These are phyloP conservation scores for Cheilosia variabilis DNA, from an alignment of 2,888 invertebrate genomes.

Conservation along the genomic window DNA sequence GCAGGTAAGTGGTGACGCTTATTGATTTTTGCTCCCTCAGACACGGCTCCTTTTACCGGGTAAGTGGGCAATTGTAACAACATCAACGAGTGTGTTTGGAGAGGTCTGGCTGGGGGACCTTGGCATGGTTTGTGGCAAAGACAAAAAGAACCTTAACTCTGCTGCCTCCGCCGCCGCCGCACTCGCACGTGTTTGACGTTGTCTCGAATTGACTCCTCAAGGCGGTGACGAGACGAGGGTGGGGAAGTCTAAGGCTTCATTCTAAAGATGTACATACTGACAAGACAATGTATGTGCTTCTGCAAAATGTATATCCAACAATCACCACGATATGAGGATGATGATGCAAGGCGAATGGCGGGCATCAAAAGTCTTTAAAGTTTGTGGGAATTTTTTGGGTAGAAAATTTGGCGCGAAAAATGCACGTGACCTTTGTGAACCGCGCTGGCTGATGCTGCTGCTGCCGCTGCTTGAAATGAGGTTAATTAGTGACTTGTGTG, in stretches of 20 bases:
- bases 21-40: constrained; percentile 66
- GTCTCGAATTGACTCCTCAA: constrained; percentile 54
- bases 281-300: background rate
- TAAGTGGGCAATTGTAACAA: constrained; percentile 56
- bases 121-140: constrained; percentile 56
- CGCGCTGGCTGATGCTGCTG: background rate
- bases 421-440: constrained; percentile 59
- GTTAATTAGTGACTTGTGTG: constrained; percentile 69
- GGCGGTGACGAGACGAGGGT: constrained; percentile 17
- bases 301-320: constrained; percentile 27
- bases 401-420: constrained; percentile 50
- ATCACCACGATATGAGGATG: constrained; percentile 28
- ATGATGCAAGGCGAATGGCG: constrained; percentile 56
- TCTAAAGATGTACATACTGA: constrained; percentile 44
- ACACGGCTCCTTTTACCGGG: constrained; percentile 43
- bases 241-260: constrained; percentile 11
- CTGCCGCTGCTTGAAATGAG: constrained; percentile 47
- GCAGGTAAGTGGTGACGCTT: constrained; percentile 63
- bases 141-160: constrained; percentile 11
- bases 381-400: constrained; percentile 51
- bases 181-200: constrained; percentile 25
- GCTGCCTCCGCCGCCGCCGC: background rate
- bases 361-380: constrained; percentile 8
- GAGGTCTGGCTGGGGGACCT: constrained; percentile 73
- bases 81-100: constrained; percentile 41